These are phyloP conservation scores for Heliconius aoede DNA, from an alignment of 2,888 invertebrate genomes.

Conservation along the genomic window DNA sequence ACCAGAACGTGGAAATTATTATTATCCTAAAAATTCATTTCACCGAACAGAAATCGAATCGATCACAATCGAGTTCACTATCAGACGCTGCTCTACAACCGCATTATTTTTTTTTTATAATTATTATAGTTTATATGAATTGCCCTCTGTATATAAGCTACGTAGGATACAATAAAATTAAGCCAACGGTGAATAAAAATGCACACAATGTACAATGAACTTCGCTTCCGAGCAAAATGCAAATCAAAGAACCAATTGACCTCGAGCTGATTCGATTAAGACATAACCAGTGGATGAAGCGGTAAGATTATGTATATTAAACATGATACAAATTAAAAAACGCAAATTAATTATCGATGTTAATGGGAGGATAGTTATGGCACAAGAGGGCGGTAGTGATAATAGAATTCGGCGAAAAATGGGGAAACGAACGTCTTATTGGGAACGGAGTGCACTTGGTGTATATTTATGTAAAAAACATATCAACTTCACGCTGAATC, in stretches of 20 bases:
- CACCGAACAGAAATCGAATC: too few species aligned
- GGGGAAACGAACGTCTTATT: too few species aligned
- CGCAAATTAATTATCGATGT: background rate
- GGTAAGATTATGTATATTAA: conserved; percentile 12
- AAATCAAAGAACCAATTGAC: conserved; percentile 51
- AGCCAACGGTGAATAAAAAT: conserved; percentile 10
- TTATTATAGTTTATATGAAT: background rate
- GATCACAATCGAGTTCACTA: too few species aligned
- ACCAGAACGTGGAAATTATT: too few species aligned
- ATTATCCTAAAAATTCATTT: too few species aligned
- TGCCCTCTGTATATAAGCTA: background rate
- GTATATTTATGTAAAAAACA: too few species aligned
- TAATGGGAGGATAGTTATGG: too few species aligned
- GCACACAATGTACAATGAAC: conserved; percentile 18
- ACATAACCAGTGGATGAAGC: conserved; percentile 44
- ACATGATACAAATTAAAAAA: background rate
- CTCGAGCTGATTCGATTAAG: conserved; percentile 51
- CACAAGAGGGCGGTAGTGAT: too few species aligned
- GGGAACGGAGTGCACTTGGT: too few species aligned
- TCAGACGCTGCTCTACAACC: too few species aligned
- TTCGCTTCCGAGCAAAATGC: conserved; percentile 41
- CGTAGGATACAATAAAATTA: background rate
- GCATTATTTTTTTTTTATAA: background rate
- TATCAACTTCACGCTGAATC: too few species aligned
- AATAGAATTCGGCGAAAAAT: too few species aligned